Evolutionary conservation across 2,113 vertebrate species (phyloP).

Genomic region (Chinchilla lanigera): DNA sequence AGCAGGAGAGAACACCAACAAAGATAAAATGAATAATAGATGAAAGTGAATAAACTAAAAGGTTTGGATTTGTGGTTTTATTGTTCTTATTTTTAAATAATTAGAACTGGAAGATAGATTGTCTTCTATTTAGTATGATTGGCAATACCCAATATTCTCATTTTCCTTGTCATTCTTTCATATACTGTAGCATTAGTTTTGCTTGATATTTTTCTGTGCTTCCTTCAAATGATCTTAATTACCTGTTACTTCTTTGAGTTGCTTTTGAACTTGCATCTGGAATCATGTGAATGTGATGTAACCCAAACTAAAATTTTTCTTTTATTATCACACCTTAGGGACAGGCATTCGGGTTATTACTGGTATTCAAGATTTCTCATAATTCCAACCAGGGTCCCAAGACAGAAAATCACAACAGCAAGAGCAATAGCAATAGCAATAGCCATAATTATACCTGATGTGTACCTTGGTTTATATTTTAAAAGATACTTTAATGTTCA

Average conservation of each 20-base stretch:
- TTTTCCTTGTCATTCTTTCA: conserved; percentile 5
- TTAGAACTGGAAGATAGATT: not conserved
- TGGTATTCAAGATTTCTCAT: not conserved
- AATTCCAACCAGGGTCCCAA: not conserved
- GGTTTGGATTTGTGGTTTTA: not conserved
- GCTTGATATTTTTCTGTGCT: not conserved
- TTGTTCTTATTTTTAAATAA: not conserved
- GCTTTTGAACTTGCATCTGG: not conserved
- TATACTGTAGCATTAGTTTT: not conserved
- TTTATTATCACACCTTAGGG: not conserved
- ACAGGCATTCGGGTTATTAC: not conserved
- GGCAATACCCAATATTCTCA: not conserved
- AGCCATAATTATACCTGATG: not conserved
- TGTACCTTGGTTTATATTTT: conserved; percentile 14
- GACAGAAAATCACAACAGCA: not conserved
- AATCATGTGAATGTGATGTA: not conserved
- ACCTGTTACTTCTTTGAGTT: not conserved
- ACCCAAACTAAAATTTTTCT: not conserved
- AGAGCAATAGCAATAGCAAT: not conserved
- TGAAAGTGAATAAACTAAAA: not conserved
- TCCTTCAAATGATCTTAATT: conserved; percentile 1
- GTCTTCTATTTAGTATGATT: not conserved
- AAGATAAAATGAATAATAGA: not conserved
- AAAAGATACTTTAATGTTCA: not conserved
- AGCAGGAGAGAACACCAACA: not conserved